Percentiles rank a stretch among this genome's conserved stretches.
Evolutionary conservation across 2,113 vertebrate species (phyloP).

Genomic region (Colaptes auratus): DNA sequence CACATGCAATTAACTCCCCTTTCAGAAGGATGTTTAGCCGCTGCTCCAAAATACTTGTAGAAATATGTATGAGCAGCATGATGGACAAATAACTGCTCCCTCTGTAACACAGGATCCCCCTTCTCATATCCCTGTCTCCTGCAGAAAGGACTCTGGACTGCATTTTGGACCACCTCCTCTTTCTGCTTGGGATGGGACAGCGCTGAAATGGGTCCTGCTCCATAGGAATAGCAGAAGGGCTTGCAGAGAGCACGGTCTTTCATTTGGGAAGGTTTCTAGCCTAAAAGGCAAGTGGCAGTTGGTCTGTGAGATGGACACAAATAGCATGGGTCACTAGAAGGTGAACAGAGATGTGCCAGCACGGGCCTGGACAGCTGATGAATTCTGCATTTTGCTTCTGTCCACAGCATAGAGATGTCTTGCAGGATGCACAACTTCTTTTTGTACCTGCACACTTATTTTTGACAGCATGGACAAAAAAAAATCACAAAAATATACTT

Average conservation of each 20-base stretch:
- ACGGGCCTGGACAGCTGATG: not conserved
- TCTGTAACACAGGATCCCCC: not conserved
- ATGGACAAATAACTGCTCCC: not conserved
- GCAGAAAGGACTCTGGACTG: not conserved
- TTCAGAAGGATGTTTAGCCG: not conserved
- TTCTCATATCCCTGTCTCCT: not conserved
- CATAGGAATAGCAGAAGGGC: not conserved
- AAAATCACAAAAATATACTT: not conserved
- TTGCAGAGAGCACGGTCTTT: not conserved
- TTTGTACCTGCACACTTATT: not conserved
- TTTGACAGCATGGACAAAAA: not conserved
- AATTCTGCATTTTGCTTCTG: not conserved
- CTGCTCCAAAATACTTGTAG: not conserved
- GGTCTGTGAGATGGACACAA: not conserved
- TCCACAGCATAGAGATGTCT: not conserved
- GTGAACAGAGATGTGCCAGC: not conserved
- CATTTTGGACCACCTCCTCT: not conserved
- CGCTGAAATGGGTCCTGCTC: not conserved
- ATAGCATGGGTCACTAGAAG: not conserved
- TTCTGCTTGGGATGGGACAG: not conserved
- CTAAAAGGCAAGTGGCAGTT: not conserved
- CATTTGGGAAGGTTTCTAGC: not conserved
- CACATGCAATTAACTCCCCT: not conserved
- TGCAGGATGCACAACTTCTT: not conserved
- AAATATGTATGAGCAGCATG: fast-evolving